Evolutionary conservation across 2,888 invertebrate genomes (phyloP), one percentile per base, ranked within the genome.

Genomic region (Chymomyza fuscimana): DNA sequence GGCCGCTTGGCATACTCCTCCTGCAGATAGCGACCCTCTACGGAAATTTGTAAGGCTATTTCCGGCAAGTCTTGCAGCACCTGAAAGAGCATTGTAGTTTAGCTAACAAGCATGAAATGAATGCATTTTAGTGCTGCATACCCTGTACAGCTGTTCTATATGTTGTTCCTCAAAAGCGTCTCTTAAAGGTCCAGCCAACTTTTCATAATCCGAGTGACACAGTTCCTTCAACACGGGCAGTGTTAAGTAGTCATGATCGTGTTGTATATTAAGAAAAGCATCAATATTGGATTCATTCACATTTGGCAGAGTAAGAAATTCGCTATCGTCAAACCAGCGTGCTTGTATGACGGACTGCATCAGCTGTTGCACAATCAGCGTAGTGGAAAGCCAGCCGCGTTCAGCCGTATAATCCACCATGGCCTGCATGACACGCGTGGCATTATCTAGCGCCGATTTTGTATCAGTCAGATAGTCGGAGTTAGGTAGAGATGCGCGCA

Each of bases 381-480:
- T 95, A 2, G 96, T 95, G 5, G 95, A 93, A 7, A 99, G 92
- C 97, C 98, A 99, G 62, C 98, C 98, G 81, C 95, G 94, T 90
- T 98, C 97, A 0, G 98, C 97, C 58, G 95, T 94, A 12, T 97
- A 95, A 92, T 99, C 99, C 85, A 99, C 95, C 97, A 99, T 98
- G 22, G 99, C 98, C 93, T 98, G 98, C 79, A 99, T 92, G 76
- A 99, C 97, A 89, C 99, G 94, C 58, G 99, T 96, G 19, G 98
- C 95, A 92, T 99, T 99, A 92, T 99, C 99, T 63, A 99, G 93
- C 0, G 99, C 98, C 15, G 98, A 97, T 92, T 99, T 99, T 51
- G 97, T 95, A 92, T 99, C 99, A 0, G 99, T 99, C 67, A 95
- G 93, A 91, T 99, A 99, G 92, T 99, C 99, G 0, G 98, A 94